Percentiles rank a stretch among this genome's conserved stretches.
Evolutionary conservation across 2,797 vertebrate genomes (phyloP).

Genomic region (Diglossa cyanea): DNA sequence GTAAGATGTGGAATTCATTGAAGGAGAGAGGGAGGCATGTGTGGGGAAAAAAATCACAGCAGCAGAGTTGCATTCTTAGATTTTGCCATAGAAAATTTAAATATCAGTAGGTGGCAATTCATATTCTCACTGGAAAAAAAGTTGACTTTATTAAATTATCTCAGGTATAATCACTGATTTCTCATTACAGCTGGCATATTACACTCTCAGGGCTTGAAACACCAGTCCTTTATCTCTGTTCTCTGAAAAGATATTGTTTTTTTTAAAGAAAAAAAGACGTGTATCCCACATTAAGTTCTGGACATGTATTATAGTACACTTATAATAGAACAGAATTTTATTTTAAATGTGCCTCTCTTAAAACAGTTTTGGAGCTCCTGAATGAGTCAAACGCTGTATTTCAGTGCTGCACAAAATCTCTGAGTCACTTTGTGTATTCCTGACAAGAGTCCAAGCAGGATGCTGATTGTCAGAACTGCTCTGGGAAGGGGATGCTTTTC

Average conservation of each 20-base stretch:
- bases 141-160: not conserved
- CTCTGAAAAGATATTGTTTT: not conserved
- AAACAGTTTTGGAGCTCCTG: not conserved
- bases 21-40: not conserved
- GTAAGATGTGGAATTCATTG: not conserved
- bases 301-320: too few species aligned
- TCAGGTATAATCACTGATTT: not conserved
- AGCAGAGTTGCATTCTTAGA: constrained; percentile 19
- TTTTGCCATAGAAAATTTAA: constrained; percentile 28
- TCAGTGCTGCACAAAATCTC: not conserved
- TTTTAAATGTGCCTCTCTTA: not conserved
- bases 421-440: not conserved
- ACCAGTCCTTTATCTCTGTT: not conserved
- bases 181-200: not conserved
- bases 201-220: not conserved
- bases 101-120: not conserved
- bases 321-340: not conserved
- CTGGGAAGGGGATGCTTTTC: not conserved
- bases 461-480: not conserved
- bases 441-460: not conserved
- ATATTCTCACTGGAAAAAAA: not conserved
- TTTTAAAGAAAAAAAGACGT: not conserved
- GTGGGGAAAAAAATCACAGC: constrained; percentile 38
- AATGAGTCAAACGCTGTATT: not conserved
- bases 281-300: not conserved